Evolutionary conservation across 2,888 invertebrate genomes (phyloP), one percentile per base, ranked within the genome.

Genomic region (Eupithecia dodoneata): DNA sequence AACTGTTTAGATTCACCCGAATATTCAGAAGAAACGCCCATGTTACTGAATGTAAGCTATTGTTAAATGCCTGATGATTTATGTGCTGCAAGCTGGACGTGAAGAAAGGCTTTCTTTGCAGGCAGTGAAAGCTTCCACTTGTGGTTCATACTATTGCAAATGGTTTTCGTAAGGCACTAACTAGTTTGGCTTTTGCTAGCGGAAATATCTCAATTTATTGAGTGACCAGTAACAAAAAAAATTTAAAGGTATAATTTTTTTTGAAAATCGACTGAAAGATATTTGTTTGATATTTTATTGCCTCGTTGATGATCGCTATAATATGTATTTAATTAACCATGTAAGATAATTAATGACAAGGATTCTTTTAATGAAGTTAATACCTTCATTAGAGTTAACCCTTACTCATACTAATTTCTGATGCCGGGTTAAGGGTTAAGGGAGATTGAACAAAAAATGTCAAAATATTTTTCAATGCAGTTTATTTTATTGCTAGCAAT

Each of bases 401-500:
- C 59, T 4, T 18, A 59, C 55, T 55, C n/a, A 55, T 55, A 59
- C 0, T 1, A 4, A 18, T 9, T 9, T 47, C 2, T 47, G 10
- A 30, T 63, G 10, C 63, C 30, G 30, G 63, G 63, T 13, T n/a
- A n/a, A 63, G 18, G 70, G 15, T 47, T 41, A n/a, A 15, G 49
- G 41, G 7, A 41, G 30, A 55, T 9, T 30, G 30, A 74, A 41
- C 4, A 63, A 71, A 63, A 71, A 7, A 2, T 30, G 10, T 1
- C 4, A 74, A 63, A 52, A 63, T 73, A 74, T 77, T 76, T 76
- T 79, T 77, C 12, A 78, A 82, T 81, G 79, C 76, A 77, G 78
- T 79, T 82, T 44, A 74, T 30, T 75, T 83, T 81, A 83, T 83
- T 81, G 80, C 81, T 81, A 81, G 78, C 81, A 81, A 83, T 81